Conservation (phyloP, 1,140 invertebrate species). For the Brachionus koreanus region DNA sequence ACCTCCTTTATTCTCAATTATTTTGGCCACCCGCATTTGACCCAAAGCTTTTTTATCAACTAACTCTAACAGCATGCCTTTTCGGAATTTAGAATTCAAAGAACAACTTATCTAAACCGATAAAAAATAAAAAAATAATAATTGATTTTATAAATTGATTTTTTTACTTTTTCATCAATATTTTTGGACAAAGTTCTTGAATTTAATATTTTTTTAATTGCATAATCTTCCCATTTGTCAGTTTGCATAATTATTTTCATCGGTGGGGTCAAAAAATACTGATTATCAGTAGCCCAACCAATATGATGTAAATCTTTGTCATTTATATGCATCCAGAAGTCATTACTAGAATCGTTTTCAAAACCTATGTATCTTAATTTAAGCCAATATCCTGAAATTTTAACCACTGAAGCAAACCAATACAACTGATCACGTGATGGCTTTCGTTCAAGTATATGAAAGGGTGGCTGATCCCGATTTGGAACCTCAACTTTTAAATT, state of each 20-base stretch:
- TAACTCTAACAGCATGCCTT: constrained; percentile 81
- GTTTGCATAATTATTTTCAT: background rate
- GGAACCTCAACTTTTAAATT: constrained; percentile 21
- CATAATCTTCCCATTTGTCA: constrained; percentile 89
- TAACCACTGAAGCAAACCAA: constrained; percentile 18
- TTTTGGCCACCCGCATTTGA: constrained; percentile 81
- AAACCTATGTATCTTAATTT: constrained; percentile 17
- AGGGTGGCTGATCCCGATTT: background rate
- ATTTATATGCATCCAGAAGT: constrained; percentile 25
- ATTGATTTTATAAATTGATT: background rate
- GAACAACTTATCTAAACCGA: constrained; percentile 47
- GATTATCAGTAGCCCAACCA: constrained; percentile 33
- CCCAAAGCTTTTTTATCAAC: constrained; percentile 89
- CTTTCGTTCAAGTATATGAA: background rate
- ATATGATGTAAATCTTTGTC: background rate
- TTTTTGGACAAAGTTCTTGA: constrained; percentile 83
- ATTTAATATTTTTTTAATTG: constrained; percentile 83
- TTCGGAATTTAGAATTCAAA: constrained; percentile 53
- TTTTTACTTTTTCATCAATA: constrained; percentile 75
- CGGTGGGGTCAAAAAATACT: background rate
- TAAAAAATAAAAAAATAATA: background rate
- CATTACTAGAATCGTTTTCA: background rate
- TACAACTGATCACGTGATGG: background rate
- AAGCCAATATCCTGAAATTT: constrained; percentile 21
- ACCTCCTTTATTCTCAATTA: constrained; percentile 83